Conservation (phyloP, 1,140 invertebrate species). For the Mycetomoellerius zeteki region DNA sequence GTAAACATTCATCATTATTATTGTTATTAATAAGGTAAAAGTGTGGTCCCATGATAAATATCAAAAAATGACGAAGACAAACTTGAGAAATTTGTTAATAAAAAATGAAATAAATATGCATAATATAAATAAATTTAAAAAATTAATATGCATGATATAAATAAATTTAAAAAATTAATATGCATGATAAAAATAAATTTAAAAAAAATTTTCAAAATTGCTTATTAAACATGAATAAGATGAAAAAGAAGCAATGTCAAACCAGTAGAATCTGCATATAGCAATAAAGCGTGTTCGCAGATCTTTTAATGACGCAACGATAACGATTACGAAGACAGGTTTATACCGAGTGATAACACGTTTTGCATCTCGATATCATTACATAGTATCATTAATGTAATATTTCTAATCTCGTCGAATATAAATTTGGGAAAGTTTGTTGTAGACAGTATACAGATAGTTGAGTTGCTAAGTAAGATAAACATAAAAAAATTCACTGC, state of each 20-base stretch:
- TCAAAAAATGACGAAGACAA: not conserved
- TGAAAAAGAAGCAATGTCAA: conserved; percentile 21
- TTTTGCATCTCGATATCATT: conserved; percentile 31
- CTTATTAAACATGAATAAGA: not conserved
- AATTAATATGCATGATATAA: not conserved
- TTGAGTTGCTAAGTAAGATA: conserved; percentile 15
- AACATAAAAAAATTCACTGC: not conserved
- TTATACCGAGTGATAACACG: conserved; percentile 38
- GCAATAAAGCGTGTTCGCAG: not conserved
- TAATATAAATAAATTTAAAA: not conserved
- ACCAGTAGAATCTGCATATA: conserved; percentile 2
- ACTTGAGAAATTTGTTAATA: not conserved
- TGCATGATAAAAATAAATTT: not conserved
- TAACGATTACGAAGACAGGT: conserved; percentile 38
- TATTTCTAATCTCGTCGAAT: conserved; percentile 6
- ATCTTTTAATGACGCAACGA: conserved; percentile 19
- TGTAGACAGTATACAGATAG: not conserved
- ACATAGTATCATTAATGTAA: conserved; percentile 38
- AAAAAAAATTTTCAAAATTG: not conserved
- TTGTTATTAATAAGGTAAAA: conserved; percentile 14
- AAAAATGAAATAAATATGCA: not conserved
- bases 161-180: not conserved
- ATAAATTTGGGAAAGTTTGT: conserved; percentile 49
- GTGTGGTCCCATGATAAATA: not conserved
- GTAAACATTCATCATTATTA: not conserved